Base-by-base conservation (phyloP, 2,888 invertebrate genomes). In the Cheilosia urbana region DNA sequence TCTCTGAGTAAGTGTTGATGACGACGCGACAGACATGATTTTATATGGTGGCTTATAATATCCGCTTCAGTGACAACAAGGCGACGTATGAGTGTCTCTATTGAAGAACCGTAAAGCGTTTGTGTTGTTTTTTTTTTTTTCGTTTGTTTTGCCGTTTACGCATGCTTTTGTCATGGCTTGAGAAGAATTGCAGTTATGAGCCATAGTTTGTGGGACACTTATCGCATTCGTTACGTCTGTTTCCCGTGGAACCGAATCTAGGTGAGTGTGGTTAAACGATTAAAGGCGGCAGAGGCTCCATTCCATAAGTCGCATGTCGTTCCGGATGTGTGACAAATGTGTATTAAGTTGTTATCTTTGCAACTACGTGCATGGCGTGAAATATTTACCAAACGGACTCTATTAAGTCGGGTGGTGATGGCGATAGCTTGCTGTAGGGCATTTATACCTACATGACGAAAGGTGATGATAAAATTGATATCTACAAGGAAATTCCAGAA, bases 201-300 rank as follows among this genome's bases (percentile, higher is more conserved):
- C 53, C 58, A 69, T 60, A 49, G 68, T 79, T 84, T 83, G 72
- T 83, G 78, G 83, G 68, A 79, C 83, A 83, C 72, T 71, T 80
- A 84, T 84, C 75, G 51, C 63, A 66, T 75, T 75, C 58, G 60
- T 75, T 85, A 71, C 80, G 81, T 77, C 69, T 81, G 85, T 68
- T 80, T 85, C 81, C 76, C 71, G 81, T 73, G 68, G 81, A 81
- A 77, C 66, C 55, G 66, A 81, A 81, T 72, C 85, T 85, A 85
- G 85, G 85, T 85, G 85, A 85, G 68, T 49, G 66, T 66, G 68
- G 81, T 72, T 72, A 72, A 62, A 53, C 62, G 81, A 72, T 81
- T 77, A 72, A 55, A 72, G 66, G 80, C 71, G 58, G 34, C 30
- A 34, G 30, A 34, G 65, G 27, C 66, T 62, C 45, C 62, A 68